Percentiles rank a stretch among this genome's conserved stretches.
These are phyloP conservation scores for Erebia ligea DNA, from an alignment of 2,888 invertebrate species.

Conservation along the genomic window DNA sequence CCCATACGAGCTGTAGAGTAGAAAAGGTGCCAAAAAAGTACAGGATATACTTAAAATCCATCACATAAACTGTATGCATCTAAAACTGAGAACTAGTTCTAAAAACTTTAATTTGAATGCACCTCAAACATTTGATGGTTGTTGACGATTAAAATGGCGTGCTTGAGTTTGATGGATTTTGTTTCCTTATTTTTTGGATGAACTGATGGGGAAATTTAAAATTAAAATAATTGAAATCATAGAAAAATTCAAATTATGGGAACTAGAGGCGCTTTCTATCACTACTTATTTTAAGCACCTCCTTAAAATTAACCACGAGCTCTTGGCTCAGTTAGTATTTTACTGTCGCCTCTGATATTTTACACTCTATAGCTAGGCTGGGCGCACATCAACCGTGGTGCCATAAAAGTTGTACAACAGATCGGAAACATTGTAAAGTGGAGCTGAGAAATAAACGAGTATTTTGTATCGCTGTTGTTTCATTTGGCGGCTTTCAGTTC, in stretches of 20 bases:
- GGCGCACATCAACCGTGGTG: constrained; percentile 53
- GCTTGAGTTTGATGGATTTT: no score
- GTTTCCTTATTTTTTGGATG: no score
- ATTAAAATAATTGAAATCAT: not conserved
- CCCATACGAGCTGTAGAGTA: constrained; percentile 8
- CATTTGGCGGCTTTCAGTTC: constrained; percentile 16
- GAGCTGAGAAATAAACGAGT: constrained; percentile 40
- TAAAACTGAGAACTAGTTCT: no score
- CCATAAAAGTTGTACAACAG: constrained; percentile 67
- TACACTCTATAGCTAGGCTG: not conserved
- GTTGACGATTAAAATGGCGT: no score
- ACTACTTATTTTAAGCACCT: not conserved
- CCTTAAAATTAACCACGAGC: not conserved
- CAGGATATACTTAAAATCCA: no score
- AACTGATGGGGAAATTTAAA: not conserved
- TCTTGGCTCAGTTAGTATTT: not conserved
- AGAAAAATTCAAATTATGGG: not conserved
- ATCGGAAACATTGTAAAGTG: constrained; percentile 45
- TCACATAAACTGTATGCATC: no score
- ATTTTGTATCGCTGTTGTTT: constrained; percentile 36
- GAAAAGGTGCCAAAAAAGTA: no score
- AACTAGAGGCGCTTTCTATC: not conserved
- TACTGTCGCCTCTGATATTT: not conserved
- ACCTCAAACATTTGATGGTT: no score
- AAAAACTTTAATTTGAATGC: no score